Evolutionary conservation across 2,888 invertebrate genomes (phyloP).

Genomic region (Dynastes grantii): DNA sequence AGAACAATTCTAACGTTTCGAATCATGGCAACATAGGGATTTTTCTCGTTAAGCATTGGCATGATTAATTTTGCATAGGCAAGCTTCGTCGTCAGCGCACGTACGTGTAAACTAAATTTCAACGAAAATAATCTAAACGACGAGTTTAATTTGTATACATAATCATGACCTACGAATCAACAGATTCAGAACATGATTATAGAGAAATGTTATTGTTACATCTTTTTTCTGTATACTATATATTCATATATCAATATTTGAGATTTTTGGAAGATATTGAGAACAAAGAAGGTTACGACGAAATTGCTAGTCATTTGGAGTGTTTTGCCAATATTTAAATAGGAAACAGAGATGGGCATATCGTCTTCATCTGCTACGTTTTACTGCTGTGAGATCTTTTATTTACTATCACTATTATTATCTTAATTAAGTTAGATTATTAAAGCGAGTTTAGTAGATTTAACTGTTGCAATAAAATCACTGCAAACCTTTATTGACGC

Average conservation of each 20-base stretch:
- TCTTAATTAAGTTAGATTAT: no score
- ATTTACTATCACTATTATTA: no score
- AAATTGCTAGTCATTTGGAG: constrained; percentile 11
- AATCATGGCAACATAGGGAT: background rate
- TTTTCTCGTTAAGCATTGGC: background rate
- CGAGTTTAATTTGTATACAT: background rate
- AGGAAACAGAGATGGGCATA: background rate
- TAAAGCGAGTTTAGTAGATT: no score
- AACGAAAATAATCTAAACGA: background rate
- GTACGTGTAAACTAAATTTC: background rate
- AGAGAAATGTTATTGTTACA: background rate
- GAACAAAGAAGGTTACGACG: constrained; percentile 15
- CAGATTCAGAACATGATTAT: background rate
- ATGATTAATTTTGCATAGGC: constrained; percentile 6
- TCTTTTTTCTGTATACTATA: background rate
- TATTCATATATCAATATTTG: background rate
- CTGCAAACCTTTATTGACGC: no score
- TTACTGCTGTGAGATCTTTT: background rate
- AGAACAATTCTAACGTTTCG: constrained; percentile 9
- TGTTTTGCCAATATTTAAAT: constrained; percentile 42
- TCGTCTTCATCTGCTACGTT: background rate
- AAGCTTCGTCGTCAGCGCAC: background rate
- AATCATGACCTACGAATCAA: constrained; percentile 33
- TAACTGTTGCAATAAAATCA: no score
- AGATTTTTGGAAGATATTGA: background rate